Percentiles rank a stretch among this genome's conserved stretches.
Evolutionary conservation across 2,888 invertebrate genomes (phyloP).

Genomic region (Bombyx huttoni): DNA sequence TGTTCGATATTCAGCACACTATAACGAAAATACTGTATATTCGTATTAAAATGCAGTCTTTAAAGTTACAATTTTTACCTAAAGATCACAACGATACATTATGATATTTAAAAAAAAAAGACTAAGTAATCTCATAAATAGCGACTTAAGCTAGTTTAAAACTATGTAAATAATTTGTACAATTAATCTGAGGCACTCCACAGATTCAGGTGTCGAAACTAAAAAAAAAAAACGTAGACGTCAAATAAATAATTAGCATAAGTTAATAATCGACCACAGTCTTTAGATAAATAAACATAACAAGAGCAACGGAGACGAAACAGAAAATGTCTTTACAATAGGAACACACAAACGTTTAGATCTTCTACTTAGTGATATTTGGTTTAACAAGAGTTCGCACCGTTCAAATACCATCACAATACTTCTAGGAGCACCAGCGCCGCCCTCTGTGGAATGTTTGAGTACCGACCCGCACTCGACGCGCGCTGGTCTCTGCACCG

Average conservation of each 20-base stretch:
- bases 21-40: constrained; percentile 30
- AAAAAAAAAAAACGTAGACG: constrained; percentile 48
- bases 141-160: constrained; percentile 43
- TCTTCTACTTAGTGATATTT: constrained; percentile 39
- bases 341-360: constrained; percentile 50
- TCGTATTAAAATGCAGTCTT: constrained; percentile 66
- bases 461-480: constrained; percentile 25
- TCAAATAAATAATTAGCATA: constrained; percentile 66
- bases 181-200: constrained; percentile 50
- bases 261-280: constrained; percentile 65
- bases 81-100: constrained; percentile 64
- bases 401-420: constrained; percentile 13
- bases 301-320: constrained; percentile 35
- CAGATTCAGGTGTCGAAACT: constrained; percentile 37
- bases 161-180: constrained; percentile 67
- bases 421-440: constrained; percentile 26
- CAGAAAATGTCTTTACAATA: constrained; percentile 56
- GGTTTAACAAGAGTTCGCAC: constrained; percentile 21
- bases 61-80: constrained; percentile 40
- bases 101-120: constrained; percentile 29
- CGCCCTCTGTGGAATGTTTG: constrained; percentile 41
- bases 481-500: not conserved
- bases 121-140: constrained; percentile 72
- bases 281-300: constrained; percentile 54
- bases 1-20: constrained; percentile 4